A percentile compares a stretch with the other conserved stretches of the same genome.
Evolutionary conservation across 2,113 vertebrate species (phyloP).

Genomic region (Neofelis nebulosa): DNA sequence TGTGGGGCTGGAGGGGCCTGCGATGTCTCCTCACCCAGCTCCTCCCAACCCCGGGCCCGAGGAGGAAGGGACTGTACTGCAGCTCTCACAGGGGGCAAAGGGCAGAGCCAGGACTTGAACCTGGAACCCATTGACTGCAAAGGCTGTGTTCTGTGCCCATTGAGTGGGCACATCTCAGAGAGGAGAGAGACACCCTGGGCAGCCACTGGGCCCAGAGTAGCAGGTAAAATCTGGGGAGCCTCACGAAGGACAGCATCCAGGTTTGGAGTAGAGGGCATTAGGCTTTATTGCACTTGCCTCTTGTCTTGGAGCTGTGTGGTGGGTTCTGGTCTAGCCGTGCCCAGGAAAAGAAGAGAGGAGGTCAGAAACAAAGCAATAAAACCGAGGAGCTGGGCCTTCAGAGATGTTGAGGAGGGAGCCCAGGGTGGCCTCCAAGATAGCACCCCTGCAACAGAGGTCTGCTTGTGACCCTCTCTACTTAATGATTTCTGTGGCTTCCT

Average conservation of each 20-base stretch:
- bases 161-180: not conserved
- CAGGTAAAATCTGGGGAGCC: not conserved
- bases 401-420: not conserved
- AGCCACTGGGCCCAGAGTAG: not conserved
- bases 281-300: not conserved
- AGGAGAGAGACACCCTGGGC: not conserved
- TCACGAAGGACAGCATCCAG: not conserved
- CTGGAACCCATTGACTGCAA: not conserved
- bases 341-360: not conserved
- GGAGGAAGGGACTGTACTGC: not conserved
- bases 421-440: not conserved
- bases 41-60: not conserved
- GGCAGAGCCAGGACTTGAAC: not conserved
- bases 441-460: not conserved
- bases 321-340: not conserved
- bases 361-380: not conserved
- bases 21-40: not conserved
- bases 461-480: not conserved
- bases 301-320: not conserved
- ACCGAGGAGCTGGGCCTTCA: not conserved
- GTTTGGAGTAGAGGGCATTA: not conserved
- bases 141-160: no score
- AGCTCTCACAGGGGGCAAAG: not conserved
- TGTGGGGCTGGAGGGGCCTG: not conserved
- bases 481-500: not conserved